Base-by-base conservation (phyloP, 2,797 vertebrate genomes). In the Enteromius radiatus region DNA sequence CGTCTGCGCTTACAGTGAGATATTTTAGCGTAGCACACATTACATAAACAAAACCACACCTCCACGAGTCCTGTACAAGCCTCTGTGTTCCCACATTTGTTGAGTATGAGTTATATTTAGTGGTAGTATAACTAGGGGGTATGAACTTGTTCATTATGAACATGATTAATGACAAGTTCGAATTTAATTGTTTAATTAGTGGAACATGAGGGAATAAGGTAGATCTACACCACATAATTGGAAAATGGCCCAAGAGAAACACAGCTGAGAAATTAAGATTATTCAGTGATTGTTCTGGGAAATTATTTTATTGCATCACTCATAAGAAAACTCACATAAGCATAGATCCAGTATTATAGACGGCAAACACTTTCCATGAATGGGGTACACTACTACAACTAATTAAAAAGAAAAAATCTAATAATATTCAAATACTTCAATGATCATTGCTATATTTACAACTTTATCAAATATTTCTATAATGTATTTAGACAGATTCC, bases 151-250 rank as follows among this genome's bases (percentile, higher is more conserved):
- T 73, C 43, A 73, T 64, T 61, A 73, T 9, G 8, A 49, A 63
- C 41, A 38, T 26, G 56, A 65, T 74, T 23, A 49, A 65, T 75
- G 43, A 81, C 59, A 82, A 64, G 36, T 67, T 82, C 54, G 33
- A 76, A 3, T 82, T n/a, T 31, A 76, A 76, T 82, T 28, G n/a
- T 82, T 76, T 75, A 41, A 82, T 76, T 76, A 43, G 45, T 28
- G 23, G 9, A 76, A 76, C 33, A 56, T 17, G n/a, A 9, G 33
- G 45, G 80, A 75, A 75, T 76, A 31, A 38, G 54, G 70, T 19
- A 74, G 80, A 63, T 47, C 59, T 47, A 61, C 67, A 33, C 10
- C 56, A 64, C 68, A 38, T 71, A 73, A 49, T 38, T 65, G 28
- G 45, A 81, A 82, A 75, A 82, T 14, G 31, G 64, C 47, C 64